These are phyloP conservation scores for Cricetomys ansorgei DNA, from an alignment of 2,113 vertebrate genomes.

Conservation along the genomic window DNA sequence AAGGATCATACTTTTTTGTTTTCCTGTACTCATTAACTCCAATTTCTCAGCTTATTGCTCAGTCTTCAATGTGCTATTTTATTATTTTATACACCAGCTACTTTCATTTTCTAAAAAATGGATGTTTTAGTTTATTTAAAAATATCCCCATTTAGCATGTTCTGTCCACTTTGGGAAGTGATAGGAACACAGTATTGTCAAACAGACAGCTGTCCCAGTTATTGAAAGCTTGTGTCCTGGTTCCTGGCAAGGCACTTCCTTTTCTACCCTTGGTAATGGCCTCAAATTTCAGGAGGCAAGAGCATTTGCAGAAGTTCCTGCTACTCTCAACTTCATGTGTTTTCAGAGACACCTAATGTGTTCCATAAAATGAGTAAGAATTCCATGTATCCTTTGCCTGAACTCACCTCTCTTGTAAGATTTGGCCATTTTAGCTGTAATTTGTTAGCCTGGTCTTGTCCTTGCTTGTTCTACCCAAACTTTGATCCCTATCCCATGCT, in stretches of 20 bases:
- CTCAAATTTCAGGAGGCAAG: background rate
- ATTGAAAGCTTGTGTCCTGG: background rate
- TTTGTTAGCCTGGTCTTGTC: background rate
- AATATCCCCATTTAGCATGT: background rate
- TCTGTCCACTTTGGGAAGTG: background rate
- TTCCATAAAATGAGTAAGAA: background rate
- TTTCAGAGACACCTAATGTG: background rate
- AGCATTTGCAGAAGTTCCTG: background rate
- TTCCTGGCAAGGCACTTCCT: background rate
- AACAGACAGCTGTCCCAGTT: background rate
- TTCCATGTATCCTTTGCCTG: fast-evolving
- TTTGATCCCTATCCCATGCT: background rate
- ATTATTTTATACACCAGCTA: background rate
- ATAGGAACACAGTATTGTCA: background rate
- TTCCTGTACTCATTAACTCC: background rate
- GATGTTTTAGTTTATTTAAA: background rate
- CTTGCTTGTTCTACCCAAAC: background rate
- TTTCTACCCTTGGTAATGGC: background rate
- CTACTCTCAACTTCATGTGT: background rate
- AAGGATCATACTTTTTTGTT: background rate
- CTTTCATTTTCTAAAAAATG: background rate
- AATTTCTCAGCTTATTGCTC: background rate
- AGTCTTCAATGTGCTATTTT: background rate
- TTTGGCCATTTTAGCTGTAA: background rate
- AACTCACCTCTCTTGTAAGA: background rate